phyloP scores from a whole-genome alignment of 1,140 invertebrate genomes.

The Anastrepha obliqua region DNA sequence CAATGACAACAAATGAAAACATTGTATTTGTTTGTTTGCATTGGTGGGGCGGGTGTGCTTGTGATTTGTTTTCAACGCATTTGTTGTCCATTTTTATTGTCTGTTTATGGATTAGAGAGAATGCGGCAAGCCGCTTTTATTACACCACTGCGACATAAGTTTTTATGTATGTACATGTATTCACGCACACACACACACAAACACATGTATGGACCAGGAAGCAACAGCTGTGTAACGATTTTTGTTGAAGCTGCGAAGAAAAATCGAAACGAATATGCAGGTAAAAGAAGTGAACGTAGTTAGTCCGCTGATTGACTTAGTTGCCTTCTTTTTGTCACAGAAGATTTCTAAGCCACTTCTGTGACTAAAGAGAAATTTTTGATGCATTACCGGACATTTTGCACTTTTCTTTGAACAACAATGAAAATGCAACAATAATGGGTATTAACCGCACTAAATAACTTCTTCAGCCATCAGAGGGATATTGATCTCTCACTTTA shows the following conservation, averaged over 20 bases:
- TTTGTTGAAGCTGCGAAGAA: background rate
- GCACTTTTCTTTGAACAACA: background rate
- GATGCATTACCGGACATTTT: background rate
- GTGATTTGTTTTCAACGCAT: conserved; percentile 50
- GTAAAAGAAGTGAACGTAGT: background rate
- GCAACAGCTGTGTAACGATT: conserved; percentile 15
- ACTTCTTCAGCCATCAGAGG: too few relatives aligned
- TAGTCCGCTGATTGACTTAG: background rate
- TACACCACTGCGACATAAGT: conserved; percentile 47
- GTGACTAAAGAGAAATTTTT: background rate
- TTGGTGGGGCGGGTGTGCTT: conserved; percentile 31
- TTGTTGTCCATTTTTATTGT: conserved; percentile 49
- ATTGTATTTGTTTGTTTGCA: background rate
- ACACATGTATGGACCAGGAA: background rate
- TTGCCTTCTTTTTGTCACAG: background rate
- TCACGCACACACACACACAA: background rate
- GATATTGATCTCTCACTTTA: too few relatives aligned
- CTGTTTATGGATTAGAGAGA: conserved; percentile 30
- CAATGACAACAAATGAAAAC: too few relatives aligned
- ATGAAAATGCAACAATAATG: too few relatives aligned
- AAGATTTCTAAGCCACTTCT: background rate
- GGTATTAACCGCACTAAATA: too few relatives aligned
- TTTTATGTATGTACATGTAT: background rate
- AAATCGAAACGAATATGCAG: background rate
- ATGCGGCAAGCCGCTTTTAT: conserved; percentile 45